Evolutionary conservation across 2,113 vertebrate genomes (phyloP).

Genomic region (Marmota monax): DNA sequence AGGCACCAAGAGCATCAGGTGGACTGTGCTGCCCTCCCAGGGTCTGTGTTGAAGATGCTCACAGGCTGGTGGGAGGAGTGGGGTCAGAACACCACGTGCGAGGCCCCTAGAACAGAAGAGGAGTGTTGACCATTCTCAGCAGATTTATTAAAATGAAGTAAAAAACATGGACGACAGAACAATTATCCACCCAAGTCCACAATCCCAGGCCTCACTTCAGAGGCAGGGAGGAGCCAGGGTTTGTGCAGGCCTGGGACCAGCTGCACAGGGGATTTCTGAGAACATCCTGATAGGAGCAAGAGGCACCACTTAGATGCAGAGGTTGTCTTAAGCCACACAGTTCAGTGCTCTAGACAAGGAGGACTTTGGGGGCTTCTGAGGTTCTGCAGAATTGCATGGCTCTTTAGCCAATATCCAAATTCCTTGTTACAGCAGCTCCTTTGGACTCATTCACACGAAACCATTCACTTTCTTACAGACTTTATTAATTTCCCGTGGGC

Average conservation of each 20-base stretch:
- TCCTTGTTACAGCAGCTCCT: not conserved
- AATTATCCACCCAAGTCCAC: not conserved
- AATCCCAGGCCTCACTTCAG: not conserved
- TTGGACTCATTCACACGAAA: not conserved
- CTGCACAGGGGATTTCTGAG: not conserved
- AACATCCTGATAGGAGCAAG: not conserved
- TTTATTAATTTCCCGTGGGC: conserved; percentile 6
- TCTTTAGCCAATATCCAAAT: not conserved
- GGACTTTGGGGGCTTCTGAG: not conserved
- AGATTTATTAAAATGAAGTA: not conserved
- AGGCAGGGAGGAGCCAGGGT: not conserved
- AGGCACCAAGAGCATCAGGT: not conserved
- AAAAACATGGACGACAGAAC: not conserved
- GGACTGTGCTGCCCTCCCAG: not conserved
- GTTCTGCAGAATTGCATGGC: not conserved
- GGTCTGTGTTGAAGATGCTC: not conserved
- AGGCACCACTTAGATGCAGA: not conserved
- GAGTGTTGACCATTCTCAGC: not conserved
- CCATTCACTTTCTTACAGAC: not conserved
- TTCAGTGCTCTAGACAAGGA: not conserved
- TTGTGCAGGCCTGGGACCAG: not conserved
- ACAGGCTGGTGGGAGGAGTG: not conserved
- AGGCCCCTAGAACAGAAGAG: not conserved
- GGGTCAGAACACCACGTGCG: accelerated
- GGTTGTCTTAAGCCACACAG: too few species aligned